phyloP scores from a whole-genome alignment of 1,140 invertebrate genomes.

The Cotesia chilonis region DNA sequence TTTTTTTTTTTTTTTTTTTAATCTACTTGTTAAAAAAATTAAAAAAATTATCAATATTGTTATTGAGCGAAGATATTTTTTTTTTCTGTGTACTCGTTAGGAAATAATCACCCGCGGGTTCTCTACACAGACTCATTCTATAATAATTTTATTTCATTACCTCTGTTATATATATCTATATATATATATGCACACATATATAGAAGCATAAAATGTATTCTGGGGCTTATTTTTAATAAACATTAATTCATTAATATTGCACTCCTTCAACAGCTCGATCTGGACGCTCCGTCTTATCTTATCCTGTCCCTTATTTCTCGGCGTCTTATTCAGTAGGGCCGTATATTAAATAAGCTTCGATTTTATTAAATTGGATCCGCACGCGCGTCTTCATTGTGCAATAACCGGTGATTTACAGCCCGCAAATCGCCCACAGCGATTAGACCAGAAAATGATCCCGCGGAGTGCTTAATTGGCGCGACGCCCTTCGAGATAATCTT shows the following conservation, averaged over 20 bases:
- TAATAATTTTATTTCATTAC: slow-evolving; percentile 51
- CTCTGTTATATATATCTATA: slow-evolving; percentile 22
- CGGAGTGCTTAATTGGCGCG: neutral
- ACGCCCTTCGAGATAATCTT: neutral
- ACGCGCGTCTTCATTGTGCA: slow-evolving; percentile 28
- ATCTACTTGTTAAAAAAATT: no score
- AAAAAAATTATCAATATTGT: no score
- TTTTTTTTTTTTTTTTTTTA: no score
- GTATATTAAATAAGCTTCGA: slow-evolving; percentile 30
- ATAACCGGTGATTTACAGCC: slow-evolving; percentile 23
- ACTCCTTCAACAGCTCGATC: no score
- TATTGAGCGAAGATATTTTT: no score
- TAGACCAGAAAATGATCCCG: slow-evolving; percentile 1
- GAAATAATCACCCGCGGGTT: no score
- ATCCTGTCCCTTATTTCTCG: neutral
- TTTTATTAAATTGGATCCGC: slow-evolving; percentile 41
- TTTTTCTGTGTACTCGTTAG: no score
- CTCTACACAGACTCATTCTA: no score
- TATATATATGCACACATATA: neutral
- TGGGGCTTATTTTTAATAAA: neutral
- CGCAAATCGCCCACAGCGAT: slow-evolving; percentile 9
- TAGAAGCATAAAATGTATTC: neutral
- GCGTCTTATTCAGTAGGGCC: neutral
- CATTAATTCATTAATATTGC: no score
- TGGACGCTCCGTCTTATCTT: no score